Percentiles rank a stretch among this genome's conserved stretches.
Conservation (phyloP, 2,797 vertebrate species). For the Benthosema pterotum region DNA sequence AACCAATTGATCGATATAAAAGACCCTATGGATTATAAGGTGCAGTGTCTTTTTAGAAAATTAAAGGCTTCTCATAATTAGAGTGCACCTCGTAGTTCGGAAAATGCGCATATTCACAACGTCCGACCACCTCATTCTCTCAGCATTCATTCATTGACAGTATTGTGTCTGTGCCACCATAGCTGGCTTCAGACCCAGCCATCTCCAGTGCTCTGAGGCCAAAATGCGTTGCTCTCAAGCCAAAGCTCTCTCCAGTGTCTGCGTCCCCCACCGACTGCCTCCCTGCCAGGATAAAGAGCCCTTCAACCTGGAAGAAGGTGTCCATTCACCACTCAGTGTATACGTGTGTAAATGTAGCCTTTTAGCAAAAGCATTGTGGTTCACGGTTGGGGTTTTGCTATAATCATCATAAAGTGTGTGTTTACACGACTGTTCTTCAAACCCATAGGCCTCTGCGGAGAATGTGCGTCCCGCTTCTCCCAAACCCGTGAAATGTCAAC, state of each 20-base stretch:
- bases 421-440: neutral
- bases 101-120: no score
- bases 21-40: no score
- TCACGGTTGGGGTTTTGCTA: no score
- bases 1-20: no score
- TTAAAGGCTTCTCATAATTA: no score
- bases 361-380: no score
- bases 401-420: no score
- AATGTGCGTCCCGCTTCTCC: neutral
- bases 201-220: neutral
- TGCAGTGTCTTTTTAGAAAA: no score
- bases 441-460: slow-evolving; percentile 29
- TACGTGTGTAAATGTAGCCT: no score
- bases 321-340: neutral
- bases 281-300: neutral
- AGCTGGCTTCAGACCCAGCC: slow-evolving; percentile 2
- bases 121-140: neutral
- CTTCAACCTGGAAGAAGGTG: slow-evolving; percentile 6
- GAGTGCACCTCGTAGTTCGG: no score
- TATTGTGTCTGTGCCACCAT: neutral
- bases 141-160: neutral
- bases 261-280: neutral
- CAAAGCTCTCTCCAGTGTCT: neutral
- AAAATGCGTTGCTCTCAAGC: neutral
- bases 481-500: neutral